Base-by-base conservation (phyloP, 2,113 vertebrate species). In the Carassius carassius region DNA sequence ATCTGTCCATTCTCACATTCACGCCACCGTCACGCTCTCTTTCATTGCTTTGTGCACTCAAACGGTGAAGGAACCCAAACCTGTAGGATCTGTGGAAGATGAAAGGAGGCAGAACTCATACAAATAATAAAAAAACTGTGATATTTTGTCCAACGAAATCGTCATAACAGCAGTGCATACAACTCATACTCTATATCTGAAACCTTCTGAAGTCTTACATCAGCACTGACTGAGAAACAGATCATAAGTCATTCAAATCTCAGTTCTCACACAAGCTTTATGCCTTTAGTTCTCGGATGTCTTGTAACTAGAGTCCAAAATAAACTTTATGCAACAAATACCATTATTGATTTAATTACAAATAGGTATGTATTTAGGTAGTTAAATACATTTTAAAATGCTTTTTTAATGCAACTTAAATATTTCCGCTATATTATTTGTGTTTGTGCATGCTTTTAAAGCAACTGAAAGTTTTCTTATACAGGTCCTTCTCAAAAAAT, bases 1-100 rank as follows among this genome's bases (percentile, higher is more conserved):
- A 74, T 78, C 83, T 78, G 67, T 78, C 79, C n/a, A 47, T 56
- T 54, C 47, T 63, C 72, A 17, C 32, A 70, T 63, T 32, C 41
- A 56, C 17, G 3, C 9, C 67, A 49, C 54, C 41, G 29, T 37
- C 54, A 41, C 49, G 37, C 49, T 21, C n/a, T 47, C 44, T 19
- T 19, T n/a, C 65, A 65, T 10, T 73, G 23, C 63, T 73, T 49
- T 60, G 12, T 77, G 62, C 37, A 25, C 6, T 44, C 63, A 77
- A 54, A 54, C 14, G 14, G 14, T 5, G 49, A 4, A 16, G 49
- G 4, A 4, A 51, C 16, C 14, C 49, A 51, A 41, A 41, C 37
- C 37, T 41, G 37, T 41, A 41, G 5, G 37, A 7, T 37, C 5
- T 37, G 35, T 37, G 35, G 35, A 37, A 37, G 3, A 37, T 1